Conservation (phyloP, 1,140 invertebrate species). For the Bombus ignitus region DNA sequence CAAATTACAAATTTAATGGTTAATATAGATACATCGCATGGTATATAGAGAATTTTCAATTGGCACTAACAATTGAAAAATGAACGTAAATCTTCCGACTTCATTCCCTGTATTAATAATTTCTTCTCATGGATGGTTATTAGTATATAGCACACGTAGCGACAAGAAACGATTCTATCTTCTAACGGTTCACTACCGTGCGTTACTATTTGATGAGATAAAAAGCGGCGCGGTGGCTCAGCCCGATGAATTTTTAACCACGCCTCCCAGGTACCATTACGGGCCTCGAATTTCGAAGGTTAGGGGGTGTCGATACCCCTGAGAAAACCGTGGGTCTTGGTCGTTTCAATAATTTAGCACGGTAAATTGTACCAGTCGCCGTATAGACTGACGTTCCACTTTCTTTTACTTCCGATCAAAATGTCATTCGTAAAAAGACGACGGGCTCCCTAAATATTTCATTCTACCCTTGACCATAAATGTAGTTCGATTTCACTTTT, state of each 20-base stretch:
- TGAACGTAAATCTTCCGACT: too few relatives aligned
- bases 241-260: constrained; percentile 76
- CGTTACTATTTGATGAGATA: constrained; percentile 80
- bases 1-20: background rate
- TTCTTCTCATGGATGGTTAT: background rate
- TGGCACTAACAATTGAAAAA: background rate
- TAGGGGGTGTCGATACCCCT: constrained; percentile 77
- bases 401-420: constrained; percentile 44
- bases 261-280: constrained; percentile 62
- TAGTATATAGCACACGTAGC: constrained; percentile 6
- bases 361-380: constrained; percentile 77
- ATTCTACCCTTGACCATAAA: background rate
- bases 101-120: background rate
- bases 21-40: background rate
- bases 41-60: background rate
- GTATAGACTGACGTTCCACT: constrained; percentile 58
- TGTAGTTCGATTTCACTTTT: constrained; percentile 44
- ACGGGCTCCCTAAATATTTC: constrained; percentile 46
- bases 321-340: constrained; percentile 71
- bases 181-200: constrained; percentile 53
- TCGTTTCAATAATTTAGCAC: constrained; percentile 77
- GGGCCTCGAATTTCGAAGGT: constrained; percentile 69
- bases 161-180: constrained; percentile 53
- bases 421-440: constrained; percentile 20
- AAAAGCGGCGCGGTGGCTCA: constrained; percentile 74